Evolutionary conservation across 2,888 invertebrate genomes (phyloP), one percentile per base, ranked within the genome.

Genomic region (Epirrita christyi): DNA sequence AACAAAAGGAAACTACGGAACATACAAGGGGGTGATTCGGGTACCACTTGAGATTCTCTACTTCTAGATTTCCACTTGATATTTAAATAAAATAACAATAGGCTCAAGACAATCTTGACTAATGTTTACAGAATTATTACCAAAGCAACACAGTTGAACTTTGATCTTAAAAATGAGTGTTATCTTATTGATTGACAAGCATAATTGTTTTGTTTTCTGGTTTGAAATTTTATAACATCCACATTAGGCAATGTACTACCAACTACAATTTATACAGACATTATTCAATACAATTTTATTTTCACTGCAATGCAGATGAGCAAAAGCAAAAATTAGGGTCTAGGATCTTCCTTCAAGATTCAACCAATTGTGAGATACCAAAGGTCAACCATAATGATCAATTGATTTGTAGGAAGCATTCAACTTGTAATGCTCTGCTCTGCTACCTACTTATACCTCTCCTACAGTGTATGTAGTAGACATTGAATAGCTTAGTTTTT

Each of bases 111-210:
- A n/a, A n/a, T n/a, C n/a, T n/a, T n/a, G 21, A 21, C 4, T 21
- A 32, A 9, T 44, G 14, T 4, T 7, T 13, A 41, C 13, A 55
- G 10, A 36, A 47, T 37, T 11, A 43, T 43, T 43, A 11, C 34
- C 21, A 47, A 4, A 49, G 34, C 29, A 53, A 57, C 45, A 58
- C 27, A 55, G 6, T 48, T 56, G 55, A 63, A 58, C 54, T 58
- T 61, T 55, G 58, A 40, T 27, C 54, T 41, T 7, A 29, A 8
- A 6, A 32, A 14, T 36, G 14, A 27, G 29, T 15, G 9, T 28
- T 42, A 46, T 51, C 21, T 56, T 51, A 55, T 44, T 46, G 55
- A 48, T 54, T 47, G 29, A 8, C 51, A 47, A 34, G 21, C 32
- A 37, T 28, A 45, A 44, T 40, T 48, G 36, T 59, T 42, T 42